Percentiles rank a stretch among this genome's conserved stretches.
phyloP scores from a whole-genome alignment of 2,797 vertebrate species.

The Arrhamphus sclerolepis region DNA sequence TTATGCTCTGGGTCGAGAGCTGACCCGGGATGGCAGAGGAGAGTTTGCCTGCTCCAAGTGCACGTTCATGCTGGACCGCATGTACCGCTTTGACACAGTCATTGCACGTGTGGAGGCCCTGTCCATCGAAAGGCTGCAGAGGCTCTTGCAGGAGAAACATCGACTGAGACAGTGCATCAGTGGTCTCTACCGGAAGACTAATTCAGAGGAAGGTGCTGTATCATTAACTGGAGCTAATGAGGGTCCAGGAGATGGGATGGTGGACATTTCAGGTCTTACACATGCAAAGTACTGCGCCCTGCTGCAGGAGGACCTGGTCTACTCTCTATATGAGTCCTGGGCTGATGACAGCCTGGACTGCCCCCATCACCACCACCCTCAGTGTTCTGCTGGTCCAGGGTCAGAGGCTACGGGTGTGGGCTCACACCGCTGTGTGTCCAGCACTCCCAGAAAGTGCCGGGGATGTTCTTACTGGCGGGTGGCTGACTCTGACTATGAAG shows the following conservation, averaged over 20 bases:
- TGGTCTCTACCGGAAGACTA: constrained; percentile 85
- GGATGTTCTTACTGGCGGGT: constrained; percentile 88
- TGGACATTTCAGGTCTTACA: constrained; percentile 85
- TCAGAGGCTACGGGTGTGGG: constrained; percentile 60
- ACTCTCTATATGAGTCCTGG: constrained; percentile 91
- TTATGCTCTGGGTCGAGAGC: constrained; percentile 89
- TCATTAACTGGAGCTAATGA: constrained; percentile 48
- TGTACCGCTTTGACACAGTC: constrained; percentile 91
- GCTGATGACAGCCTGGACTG: constrained; percentile 82
- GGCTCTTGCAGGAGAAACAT: constrained; percentile 89
- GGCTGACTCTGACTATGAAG: constrained; percentile 92
- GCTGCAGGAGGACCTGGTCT: constrained; percentile 91
- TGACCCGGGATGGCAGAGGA: constrained; percentile 88
- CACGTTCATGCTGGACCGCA: constrained; percentile 95
- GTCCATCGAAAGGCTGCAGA: constrained; percentile 89
- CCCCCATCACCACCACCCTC: constrained; percentile 78
- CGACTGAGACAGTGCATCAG: constrained; percentile 88
- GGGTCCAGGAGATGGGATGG: constrained; percentile 72
- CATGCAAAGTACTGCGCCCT: constrained; percentile 87
- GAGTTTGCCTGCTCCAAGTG: constrained; percentile 98
- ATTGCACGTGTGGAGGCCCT: constrained; percentile 90
- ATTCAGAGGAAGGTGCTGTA: constrained; percentile 63
- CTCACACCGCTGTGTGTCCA: constrained; percentile 54
- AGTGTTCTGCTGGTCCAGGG: constrained; percentile 49
- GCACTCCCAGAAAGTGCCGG: constrained; percentile 82